Conservation (phyloP, 2,797 vertebrate genomes). For the Labeo calbasu region DNA sequence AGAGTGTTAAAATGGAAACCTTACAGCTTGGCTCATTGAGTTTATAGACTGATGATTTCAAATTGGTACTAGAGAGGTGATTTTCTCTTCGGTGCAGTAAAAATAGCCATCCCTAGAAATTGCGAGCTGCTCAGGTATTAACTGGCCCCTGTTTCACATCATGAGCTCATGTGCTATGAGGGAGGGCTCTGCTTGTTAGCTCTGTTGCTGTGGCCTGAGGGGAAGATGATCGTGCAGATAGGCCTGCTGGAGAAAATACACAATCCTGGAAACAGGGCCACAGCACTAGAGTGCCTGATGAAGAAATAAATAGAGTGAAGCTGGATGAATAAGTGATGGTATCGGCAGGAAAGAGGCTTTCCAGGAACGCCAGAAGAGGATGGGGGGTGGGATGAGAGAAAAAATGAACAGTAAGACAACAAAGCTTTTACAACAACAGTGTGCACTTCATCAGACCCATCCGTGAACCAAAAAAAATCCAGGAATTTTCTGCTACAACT, state of each 20-base stretch:
- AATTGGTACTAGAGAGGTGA: conserved; percentile 9
- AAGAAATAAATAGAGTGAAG: conserved; percentile 29
- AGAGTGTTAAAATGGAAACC: neutral
- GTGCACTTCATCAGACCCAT: neutral
- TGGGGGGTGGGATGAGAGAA: conserved; percentile 35
- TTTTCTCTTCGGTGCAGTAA: conserved; percentile 19
- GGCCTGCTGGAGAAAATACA: conserved; percentile 48
- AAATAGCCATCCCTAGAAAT: conserved; percentile 18
- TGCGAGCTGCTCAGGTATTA: conserved; percentile 10
- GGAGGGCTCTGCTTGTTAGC: conserved; percentile 8
- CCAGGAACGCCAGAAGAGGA: conserved; percentile 42
- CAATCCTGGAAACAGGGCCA: conserved; percentile 38
- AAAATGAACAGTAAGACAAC: conserved; percentile 30
- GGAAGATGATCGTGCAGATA: conserved; percentile 50
- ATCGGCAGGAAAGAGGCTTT: conserved; percentile 52
- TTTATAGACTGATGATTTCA: conserved; percentile 11
- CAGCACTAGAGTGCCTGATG: conserved; percentile 32
- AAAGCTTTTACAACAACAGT: neutral
- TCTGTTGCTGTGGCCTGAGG: conserved; percentile 32
- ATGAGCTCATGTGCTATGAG: neutral
- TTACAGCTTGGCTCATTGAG: neutral
- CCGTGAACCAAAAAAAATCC: neutral
- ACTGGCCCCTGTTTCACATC: conserved; percentile 21
- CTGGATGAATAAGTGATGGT: conserved; percentile 56
- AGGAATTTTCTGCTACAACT: neutral